Base-by-base conservation (phyloP, 2,797 vertebrate species). In the Lates japonicus region DNA sequence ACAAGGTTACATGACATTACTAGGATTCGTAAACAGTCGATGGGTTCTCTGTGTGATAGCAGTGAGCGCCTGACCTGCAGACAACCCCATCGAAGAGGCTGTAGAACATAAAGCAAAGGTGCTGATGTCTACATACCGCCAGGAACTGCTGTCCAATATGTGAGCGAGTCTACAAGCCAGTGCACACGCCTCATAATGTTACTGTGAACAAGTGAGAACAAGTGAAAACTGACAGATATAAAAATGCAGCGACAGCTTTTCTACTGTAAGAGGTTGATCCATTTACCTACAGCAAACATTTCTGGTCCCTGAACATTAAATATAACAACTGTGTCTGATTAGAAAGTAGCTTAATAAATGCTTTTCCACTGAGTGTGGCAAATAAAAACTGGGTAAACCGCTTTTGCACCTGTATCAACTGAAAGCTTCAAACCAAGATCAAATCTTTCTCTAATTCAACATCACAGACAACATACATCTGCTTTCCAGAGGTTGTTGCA, bases 1-100 rank as follows among this genome's bases (percentile, higher is more conserved):
- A 90, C 88, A 93, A 87, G 88, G 92, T 85, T 88, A 82, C 59
- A 72, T 59, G 83, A 82, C 61, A 84, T 90, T 82, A 85, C 64
- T 77, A 51, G 64, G 75, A 51, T 77, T 74, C 2, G 19, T 52
- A 70, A 78, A 85, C 22, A 68, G 61, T 76, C 67, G 66, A 71
- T 20, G 37, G 78, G 48, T 17, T 69, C 51, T 66, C 44, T 61
- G 52, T 55, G 59, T 62, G 42, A 65, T 25, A 68, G 73, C 25
- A 78, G 29, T 61, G 54, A 85, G 80, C 4, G 9, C 54, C 67
- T 89, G 87, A 92, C 91, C 88, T 87, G 85, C 85, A 87, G 71
- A 77, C 75, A 87, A 91, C 81, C 83, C 76, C 72, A 64, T 1
- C 0, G 3, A 67, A 58, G 60, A 79, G 61, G 54, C 66, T 46